phyloP scores from a whole-genome alignment of 2,113 vertebrate species.

The Enhydra lutris region DNA sequence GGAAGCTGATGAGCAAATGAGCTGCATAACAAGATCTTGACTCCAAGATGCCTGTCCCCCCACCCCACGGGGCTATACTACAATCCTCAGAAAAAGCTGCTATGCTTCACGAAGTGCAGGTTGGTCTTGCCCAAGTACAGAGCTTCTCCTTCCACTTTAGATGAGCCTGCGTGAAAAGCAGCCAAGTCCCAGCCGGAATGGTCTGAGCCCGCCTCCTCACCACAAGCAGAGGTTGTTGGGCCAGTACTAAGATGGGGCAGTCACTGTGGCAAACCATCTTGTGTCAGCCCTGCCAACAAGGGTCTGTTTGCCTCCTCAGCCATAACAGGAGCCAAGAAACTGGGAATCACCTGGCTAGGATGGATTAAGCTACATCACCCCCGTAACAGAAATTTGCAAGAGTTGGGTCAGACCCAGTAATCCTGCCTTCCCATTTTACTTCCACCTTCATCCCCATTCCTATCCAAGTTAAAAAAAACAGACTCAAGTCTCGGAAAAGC shows the following conservation, averaged over 20 bases:
- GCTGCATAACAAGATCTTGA: background rate
- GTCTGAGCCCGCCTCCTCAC: background rate
- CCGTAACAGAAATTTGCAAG: background rate
- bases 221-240: background rate
- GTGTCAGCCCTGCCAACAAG: background rate
- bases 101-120: background rate
- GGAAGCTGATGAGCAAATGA: background rate
- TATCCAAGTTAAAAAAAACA: background rate
- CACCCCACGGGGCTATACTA: rapidly evolving
- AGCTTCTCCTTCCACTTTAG: background rate
- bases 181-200: background rate
- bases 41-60: background rate
- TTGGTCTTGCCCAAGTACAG: background rate
- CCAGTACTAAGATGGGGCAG: background rate
- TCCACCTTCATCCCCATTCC: background rate
- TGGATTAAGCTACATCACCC: background rate
- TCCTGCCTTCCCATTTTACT: background rate
- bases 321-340: background rate
- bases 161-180: background rate
- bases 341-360: background rate
- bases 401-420: background rate
- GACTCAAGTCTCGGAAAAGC: background rate
- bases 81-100: background rate
- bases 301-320: background rate
- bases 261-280: background rate